A percentile compares a stretch with the other conserved stretches of the same genome.
Conservation (phyloP, 2,113 vertebrate species). For the Crypturellus undulatus region DNA sequence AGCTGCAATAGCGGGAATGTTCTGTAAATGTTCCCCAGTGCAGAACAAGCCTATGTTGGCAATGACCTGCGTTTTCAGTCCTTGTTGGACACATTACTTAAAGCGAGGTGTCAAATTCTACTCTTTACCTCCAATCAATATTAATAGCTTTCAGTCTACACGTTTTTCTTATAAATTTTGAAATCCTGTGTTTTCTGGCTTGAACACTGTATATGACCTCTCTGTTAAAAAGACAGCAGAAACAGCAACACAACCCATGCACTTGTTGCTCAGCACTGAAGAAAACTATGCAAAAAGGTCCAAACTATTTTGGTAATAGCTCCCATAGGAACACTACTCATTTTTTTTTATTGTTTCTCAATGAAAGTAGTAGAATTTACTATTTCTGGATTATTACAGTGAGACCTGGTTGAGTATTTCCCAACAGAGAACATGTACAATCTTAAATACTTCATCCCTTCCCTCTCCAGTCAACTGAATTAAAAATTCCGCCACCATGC, state of each 20-base stretch:
- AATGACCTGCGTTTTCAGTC: constrained; percentile 22
- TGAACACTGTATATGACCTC: background rate
- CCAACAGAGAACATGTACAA: background rate
- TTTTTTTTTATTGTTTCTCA: background rate
- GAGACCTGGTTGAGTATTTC: background rate
- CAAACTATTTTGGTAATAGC: background rate
- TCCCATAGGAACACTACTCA: background rate
- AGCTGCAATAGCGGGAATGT: constrained; percentile 34
- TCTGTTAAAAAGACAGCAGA: background rate
- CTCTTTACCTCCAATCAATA: background rate
- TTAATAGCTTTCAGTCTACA: background rate
- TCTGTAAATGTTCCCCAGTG: constrained; percentile 27
- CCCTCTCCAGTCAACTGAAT: background rate
- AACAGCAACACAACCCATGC: background rate
- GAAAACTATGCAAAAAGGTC: background rate
- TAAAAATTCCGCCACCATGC: background rate
- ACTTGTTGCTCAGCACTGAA: background rate
- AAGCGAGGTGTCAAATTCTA: constrained; percentile 1
- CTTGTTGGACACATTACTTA: constrained; percentile 9
- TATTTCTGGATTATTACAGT: background rate
- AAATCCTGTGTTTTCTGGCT: background rate
- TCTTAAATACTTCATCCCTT: background rate
- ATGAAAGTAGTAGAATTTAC: background rate
- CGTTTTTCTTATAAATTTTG: background rate
- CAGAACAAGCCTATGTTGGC: constrained; percentile 7